Percentiles rank a stretch among this genome's conserved stretches.
phyloP scores from a whole-genome alignment of 2,113 vertebrate genomes.

The Hemibates koningsi region DNA sequence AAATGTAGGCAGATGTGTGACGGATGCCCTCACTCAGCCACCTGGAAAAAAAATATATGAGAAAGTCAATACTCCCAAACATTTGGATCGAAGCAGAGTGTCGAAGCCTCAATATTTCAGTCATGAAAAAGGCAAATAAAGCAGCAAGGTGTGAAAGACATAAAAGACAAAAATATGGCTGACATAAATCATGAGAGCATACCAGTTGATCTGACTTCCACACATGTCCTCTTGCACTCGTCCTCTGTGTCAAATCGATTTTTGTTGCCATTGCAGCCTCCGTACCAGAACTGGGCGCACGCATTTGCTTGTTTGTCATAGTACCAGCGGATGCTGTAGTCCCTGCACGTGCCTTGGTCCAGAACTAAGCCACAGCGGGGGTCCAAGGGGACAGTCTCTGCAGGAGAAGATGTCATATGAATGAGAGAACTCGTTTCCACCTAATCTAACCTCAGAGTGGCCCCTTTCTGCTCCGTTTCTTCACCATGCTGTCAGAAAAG shows the following conservation, averaged over 20 bases:
- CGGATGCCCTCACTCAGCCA: slow-evolving; percentile 36
- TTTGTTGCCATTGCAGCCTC: slow-evolving; percentile 75
- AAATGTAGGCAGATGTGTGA: slow-evolving; percentile 27
- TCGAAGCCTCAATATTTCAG: not conserved
- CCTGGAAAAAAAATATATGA: slow-evolving; percentile 1
- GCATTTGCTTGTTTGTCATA: slow-evolving; percentile 81
- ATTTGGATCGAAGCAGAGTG: not conserved
- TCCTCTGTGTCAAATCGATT: slow-evolving; percentile 82
- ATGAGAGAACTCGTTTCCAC: not conserved
- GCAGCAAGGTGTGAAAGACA: not conserved
- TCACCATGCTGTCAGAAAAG: not conserved
- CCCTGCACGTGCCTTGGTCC: slow-evolving; percentile 77
- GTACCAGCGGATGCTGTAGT: slow-evolving; percentile 80
- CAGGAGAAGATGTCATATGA: not conserved
- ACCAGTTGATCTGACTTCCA: slow-evolving; percentile 48
- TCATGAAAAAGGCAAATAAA: not conserved
- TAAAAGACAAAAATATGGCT: not conserved
- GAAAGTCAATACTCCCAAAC: not conserved
- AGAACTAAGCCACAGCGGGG: slow-evolving; percentile 65
- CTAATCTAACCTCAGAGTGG: not conserved
- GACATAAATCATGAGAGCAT: not conserved
- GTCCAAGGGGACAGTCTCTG: slow-evolving; percentile 63
- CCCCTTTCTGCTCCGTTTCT: not conserved
- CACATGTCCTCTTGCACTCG: slow-evolving; percentile 76
- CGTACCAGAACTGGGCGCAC: slow-evolving; percentile 84